These are phyloP conservation scores for Capromys pilorides DNA, from an alignment of 2,797 vertebrate species.

Conservation along the genomic window DNA sequence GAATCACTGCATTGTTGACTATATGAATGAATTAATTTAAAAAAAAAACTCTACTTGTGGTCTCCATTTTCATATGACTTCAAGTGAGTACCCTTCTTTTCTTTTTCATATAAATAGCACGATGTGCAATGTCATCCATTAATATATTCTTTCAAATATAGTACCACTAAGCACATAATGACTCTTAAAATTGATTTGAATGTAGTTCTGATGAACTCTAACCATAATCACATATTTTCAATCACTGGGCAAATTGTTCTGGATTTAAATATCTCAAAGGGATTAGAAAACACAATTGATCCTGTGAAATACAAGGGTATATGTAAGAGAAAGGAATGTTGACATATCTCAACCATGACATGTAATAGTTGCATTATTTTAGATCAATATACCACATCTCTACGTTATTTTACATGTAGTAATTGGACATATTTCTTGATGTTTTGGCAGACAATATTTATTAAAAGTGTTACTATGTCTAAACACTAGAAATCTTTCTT, in stretches of 20 bases:
- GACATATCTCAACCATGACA: not conserved
- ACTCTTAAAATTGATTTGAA: conserved; percentile 20
- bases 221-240: not conserved
- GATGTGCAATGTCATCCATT: not conserved
- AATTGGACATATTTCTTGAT: conserved; percentile 2
- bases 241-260: not conserved
- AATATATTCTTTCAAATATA: not conserved
- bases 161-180: not conserved
- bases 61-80: conserved; percentile 27
- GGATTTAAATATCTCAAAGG: not conserved
- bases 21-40: conserved; percentile 11
- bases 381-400: not conserved
- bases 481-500: conserved; percentile 15
- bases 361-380: conserved; percentile 35
- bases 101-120: not conserved
- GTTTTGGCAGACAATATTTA: conserved; percentile 22
- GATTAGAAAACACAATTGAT: not conserved
- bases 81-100: not conserved
- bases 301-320: not conserved
- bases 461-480: conserved; percentile 15
- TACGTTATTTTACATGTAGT: conserved; percentile 2
- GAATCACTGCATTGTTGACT: not conserved
- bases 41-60: not conserved
- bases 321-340: not conserved
- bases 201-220: conserved; percentile 29